Evolutionary conservation across 37 sponge, comb jelly and placozoan species (phyloP), one percentile per base, ranked within the genome.

Genomic region (Beroe ovata): DNA sequence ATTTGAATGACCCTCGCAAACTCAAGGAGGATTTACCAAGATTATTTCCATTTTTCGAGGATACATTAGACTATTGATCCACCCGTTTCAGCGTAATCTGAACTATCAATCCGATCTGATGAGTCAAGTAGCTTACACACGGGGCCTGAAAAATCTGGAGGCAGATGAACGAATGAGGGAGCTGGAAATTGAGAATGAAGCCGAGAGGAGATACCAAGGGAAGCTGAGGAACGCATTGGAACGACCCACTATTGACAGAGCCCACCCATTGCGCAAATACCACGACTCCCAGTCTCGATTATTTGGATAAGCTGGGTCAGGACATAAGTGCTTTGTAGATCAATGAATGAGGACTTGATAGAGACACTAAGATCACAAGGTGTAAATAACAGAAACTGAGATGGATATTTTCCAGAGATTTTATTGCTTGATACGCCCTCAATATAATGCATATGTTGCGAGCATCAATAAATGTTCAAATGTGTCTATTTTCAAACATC

Each of bases 81-180:
- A 23, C 71, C 32, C 38, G 8, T 77, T 77, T 77, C 84, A 77
- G 84, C 84, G 84, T 77, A 77, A 77, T 40, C 47, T 77, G n/a
- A 35, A 19, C 8, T 77, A 77, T 25, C 84, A 77, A 40, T 39
- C 42, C n/a, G 84, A 77, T 36, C 54, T 77, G 84, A 39, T 39
- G 84, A 77, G 84, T 77, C 84, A 77, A 42, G 54, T 77, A n/a
- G 42, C 84, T 26, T 77, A 77, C 54, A 42, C 54, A 1, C 8
- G 4, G 18, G 38, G 54, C 11, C 26, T 77, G 36, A 77, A 36
- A 42, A 35, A 42, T 8, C 35, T 30, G 14, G 84, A 77, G 23
- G 84, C 22, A 20, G 84, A 22, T 1, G 84, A 77, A 29, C 26
- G 28, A 41, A 77, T 11, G 11, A 8, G 84, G 11, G 84, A 77